Percentiles rank a stretch among this genome's conserved stretches.
Conservation (phyloP, 1,140 invertebrate species). For the Dolichoris vasculosae region DNA sequence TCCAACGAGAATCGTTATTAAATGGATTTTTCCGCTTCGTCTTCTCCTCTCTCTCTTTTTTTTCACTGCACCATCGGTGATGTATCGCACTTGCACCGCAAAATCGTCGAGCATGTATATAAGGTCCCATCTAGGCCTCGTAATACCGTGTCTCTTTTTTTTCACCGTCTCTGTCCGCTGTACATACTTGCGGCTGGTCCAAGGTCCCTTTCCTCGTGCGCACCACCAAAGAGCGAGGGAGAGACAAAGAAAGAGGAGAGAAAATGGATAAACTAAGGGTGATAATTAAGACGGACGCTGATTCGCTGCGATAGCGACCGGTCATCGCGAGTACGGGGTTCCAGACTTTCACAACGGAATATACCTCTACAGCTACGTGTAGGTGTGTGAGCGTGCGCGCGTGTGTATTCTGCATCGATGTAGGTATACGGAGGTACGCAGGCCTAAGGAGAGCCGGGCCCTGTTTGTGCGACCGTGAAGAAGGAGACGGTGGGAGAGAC, state of each 20-base stretch:
- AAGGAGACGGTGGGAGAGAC: neutral
- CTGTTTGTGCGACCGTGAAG: neutral
- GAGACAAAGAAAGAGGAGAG: slow-evolving; percentile 13
- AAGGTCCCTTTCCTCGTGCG: neutral
- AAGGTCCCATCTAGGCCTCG: neutral
- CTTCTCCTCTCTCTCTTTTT: neutral
- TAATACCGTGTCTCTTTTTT: slow-evolving; percentile 4
- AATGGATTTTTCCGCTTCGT: slow-evolving; percentile 19
- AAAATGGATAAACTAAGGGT: slow-evolving; percentile 54
- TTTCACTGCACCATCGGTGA: neutral
- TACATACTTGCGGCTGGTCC: slow-evolving; percentile 3
- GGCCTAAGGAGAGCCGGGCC: neutral
- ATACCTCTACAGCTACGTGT: neutral
- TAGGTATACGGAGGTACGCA: neutral
- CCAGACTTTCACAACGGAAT: neutral
- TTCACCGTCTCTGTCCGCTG: slow-evolving; percentile 1
- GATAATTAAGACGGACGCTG: slow-evolving; percentile 68
- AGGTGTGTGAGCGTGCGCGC: neutral
- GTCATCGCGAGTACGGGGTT: slow-evolving; percentile 57
- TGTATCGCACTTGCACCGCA: slow-evolving; percentile 22
- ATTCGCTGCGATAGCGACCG: slow-evolving; percentile 62
- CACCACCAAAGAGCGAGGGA: neutral
- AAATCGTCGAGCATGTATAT: neutral
- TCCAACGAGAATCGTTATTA: slow-evolving; percentile 41
- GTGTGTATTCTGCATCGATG: neutral